Evolutionary conservation across 2,113 vertebrate species (phyloP).

Genomic region (Brienomyrus longianalis): DNA sequence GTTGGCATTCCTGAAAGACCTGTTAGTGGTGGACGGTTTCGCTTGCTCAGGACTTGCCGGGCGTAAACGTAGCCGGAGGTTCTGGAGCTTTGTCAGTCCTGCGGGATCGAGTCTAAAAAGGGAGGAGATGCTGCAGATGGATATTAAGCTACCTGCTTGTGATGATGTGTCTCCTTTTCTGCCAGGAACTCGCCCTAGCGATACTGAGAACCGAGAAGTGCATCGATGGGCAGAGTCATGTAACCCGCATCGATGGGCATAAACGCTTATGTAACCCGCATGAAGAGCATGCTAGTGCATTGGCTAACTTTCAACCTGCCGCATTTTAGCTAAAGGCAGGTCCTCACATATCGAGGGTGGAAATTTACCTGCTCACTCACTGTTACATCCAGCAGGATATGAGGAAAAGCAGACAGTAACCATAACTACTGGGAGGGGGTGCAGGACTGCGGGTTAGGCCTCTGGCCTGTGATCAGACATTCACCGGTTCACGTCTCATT

Average conservation of each 20-base stretch:
- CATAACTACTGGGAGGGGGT: neutral
- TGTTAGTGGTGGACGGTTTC: neutral
- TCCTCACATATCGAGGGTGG: neutral
- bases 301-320: neutral
- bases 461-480: neutral
- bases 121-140: neutral
- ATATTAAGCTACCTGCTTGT: neutral
- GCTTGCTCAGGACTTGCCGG: neutral
- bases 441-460: neutral
- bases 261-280: neutral
- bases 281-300: neutral
- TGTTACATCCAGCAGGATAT: neutral
- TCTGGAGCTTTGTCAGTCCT: neutral
- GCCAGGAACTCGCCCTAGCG: neutral
- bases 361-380: neutral
- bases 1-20: neutral
- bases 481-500: neutral
- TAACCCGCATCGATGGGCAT: neutral
- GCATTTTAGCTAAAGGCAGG: neutral
- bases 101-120: neutral
- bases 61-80: neutral
- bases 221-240: neutral
- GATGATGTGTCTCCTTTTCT: neutral
- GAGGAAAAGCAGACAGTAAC: neutral
- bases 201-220: neutral